Evolutionary conservation across 1,140 invertebrate genomes (phyloP), one percentile per base, ranked within the genome.

Genomic region (Micrasema minimum): DNA sequence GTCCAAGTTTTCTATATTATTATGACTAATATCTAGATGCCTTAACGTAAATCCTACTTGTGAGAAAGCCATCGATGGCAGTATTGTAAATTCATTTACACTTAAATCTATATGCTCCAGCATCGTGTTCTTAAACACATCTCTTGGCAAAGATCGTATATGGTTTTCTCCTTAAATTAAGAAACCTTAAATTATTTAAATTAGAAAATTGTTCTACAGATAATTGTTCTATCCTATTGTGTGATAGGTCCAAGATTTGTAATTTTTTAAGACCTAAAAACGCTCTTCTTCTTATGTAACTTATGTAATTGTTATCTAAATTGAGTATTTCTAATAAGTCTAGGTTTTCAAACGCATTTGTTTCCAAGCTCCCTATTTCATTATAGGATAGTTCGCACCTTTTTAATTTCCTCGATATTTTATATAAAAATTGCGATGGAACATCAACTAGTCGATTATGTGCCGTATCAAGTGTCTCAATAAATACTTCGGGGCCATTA

Each of bases 1-100:
- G 78, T 96, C 94, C 62, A 97, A 82, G 78, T 94, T 93, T 77
- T 96, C 93, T 46, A 97, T 87, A 57, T 88, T 89, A 79, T 97
- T 97, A 65, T 90, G 85, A 0, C 90, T 90, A 76, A 96, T 82
- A 75, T 93, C 90, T 51, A 97, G 85, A 77, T 90, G 89, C 59
- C 92, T 82, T 45, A 93, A 79, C 0, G 91, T 92, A 75, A 91
- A 89, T 0, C 92, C 92, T n/a, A 93, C 87, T 79, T 93, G 91
- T 0, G 88, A 85, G 22, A 94, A 86, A 6, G 91, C 88, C 10
- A 86, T 84, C 1, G 88, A 90, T 0, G 92, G 93, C 76, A 93
- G 88, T 5, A 91, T 86, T 6, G 88, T 89, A 77, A 95, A 90
- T 75, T 90, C 90, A 78, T 97, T 97, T 62, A 88, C 85, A 61